Conservation (phyloP, 2,888 invertebrate genomes). For the Chorisops tibialis region DNA sequence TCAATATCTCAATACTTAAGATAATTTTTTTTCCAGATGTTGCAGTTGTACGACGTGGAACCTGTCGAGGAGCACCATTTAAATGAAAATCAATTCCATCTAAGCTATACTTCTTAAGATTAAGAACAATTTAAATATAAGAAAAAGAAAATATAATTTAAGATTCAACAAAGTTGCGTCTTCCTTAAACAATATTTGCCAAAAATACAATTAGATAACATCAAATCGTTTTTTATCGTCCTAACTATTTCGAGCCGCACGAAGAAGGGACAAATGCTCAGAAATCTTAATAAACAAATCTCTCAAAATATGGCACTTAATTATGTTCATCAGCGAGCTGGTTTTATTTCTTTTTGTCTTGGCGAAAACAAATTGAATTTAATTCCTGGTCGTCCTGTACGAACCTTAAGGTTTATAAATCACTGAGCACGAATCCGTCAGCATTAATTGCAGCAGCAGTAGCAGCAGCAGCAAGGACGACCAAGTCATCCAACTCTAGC, state of each 20-base stretch:
- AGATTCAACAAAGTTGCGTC: too few species aligned
- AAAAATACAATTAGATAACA: neutral
- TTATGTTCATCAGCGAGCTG: neutral
- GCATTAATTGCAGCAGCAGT: conserved; percentile 14
- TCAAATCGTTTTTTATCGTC: too few species aligned
- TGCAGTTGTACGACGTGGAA: conserved; percentile 6
- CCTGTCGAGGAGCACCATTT: conserved; percentile 1
- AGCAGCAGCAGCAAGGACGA: neutral
- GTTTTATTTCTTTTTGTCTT: neutral
- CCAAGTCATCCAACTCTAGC: neutral
- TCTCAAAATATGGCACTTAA: too few species aligned
- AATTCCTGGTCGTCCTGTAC: neutral
- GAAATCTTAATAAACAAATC: too few species aligned
- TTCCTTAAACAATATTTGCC: neutral
- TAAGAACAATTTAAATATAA: neutral
- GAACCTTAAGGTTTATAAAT: neutral
- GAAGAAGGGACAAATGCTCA: too few species aligned
- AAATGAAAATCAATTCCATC: too few species aligned
- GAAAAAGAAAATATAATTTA: neutral
- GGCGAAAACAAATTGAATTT: too few species aligned
- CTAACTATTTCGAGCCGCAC: too few species aligned
- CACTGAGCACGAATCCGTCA: conserved; percentile 5
- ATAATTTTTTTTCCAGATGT: conserved; percentile 13
- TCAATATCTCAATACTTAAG: neutral
- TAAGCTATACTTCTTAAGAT: too few species aligned